phyloP scores from a whole-genome alignment of 2,888 invertebrate species.

The Caenorhabditis parvicauda region DNA sequence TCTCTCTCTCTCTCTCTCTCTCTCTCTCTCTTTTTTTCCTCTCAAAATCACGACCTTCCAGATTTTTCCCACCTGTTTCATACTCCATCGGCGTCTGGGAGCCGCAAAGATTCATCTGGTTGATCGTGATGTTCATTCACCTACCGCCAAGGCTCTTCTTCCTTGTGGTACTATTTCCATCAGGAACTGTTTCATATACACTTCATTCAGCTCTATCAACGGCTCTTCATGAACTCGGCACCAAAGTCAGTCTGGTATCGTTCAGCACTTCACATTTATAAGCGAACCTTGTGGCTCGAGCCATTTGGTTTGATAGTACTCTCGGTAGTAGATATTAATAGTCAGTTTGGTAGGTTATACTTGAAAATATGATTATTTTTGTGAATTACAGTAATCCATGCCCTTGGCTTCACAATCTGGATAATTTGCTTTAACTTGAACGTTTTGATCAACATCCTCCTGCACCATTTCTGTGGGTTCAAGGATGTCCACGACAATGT shows the following conservation, averaged over 20 bases:
- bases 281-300: constrained; percentile 38
- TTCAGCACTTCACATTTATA: constrained; percentile 21
- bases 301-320: constrained; percentile 45
- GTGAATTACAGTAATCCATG: constrained; percentile 48
- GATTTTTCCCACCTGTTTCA: constrained; percentile 56
- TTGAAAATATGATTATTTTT: not conserved
- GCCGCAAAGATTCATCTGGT: constrained; percentile 58
- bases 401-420: constrained; percentile 54
- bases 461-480: constrained; percentile 52
- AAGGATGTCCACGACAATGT: constrained; percentile 35
- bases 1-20: constrained; percentile 3
- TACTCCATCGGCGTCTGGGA: constrained; percentile 60
- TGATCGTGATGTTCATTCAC: constrained; percentile 54
- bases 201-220: constrained; percentile 36
- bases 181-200: not conserved
- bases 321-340: constrained; percentile 57
- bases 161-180: constrained; percentile 31
- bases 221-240: constrained; percentile 32
- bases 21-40: not conserved
- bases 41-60: constrained; percentile 21
- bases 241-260: constrained; percentile 30
- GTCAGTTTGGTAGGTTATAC: constrained; percentile 43
- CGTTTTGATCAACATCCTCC: constrained; percentile 55
- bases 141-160: constrained; percentile 54
- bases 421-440: constrained; percentile 57